Evolutionary conservation across 2,113 vertebrate genomes (phyloP).

Genomic region (Gobio gobio): DNA sequence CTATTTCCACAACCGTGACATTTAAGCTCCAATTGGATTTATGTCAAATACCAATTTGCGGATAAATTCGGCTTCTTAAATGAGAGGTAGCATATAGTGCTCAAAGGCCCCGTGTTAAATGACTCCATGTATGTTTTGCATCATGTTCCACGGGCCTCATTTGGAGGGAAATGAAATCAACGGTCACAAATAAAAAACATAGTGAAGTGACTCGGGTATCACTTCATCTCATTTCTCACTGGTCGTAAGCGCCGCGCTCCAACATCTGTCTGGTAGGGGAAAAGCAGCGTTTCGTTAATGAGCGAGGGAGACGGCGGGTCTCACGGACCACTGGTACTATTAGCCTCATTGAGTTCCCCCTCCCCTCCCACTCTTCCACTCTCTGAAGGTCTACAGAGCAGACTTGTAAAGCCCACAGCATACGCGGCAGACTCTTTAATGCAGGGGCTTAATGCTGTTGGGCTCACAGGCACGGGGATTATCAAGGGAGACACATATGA

Average conservation of each 20-base stretch:
- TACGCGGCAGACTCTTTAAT: conserved; percentile 49
- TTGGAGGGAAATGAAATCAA: conserved; percentile 68
- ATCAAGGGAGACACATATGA: conserved; percentile 57
- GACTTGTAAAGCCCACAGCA: conserved; percentile 50
- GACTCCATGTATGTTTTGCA: conserved; percentile 45
- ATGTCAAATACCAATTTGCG: conserved; percentile 61
- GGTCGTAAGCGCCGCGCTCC: conserved; percentile 60
- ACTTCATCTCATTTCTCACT: conserved; percentile 60
- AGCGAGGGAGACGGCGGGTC: conserved; percentile 60
- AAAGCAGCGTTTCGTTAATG: conserved; percentile 65
- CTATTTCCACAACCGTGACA: conserved; percentile 38
- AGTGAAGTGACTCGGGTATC: conserved; percentile 60
- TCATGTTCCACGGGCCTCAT: conserved; percentile 66
- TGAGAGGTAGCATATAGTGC: conserved; percentile 38
- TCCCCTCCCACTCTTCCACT: conserved; percentile 25
- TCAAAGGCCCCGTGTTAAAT: conserved; percentile 17
- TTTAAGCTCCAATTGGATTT: conserved; percentile 54
- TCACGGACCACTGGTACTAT: conserved; percentile 65
- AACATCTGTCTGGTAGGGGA: conserved; percentile 70
- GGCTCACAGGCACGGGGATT: conserved; percentile 51
- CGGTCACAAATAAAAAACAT: conserved; percentile 63
- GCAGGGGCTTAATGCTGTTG: conserved; percentile 55
- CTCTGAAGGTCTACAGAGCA: conserved; percentile 40
- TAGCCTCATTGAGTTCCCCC: conserved; percentile 55
- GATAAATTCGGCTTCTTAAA: conserved; percentile 57